These are phyloP conservation scores for Cacoxenus indagator DNA, from an alignment of 2,888 invertebrate genomes.

Conservation along the genomic window DNA sequence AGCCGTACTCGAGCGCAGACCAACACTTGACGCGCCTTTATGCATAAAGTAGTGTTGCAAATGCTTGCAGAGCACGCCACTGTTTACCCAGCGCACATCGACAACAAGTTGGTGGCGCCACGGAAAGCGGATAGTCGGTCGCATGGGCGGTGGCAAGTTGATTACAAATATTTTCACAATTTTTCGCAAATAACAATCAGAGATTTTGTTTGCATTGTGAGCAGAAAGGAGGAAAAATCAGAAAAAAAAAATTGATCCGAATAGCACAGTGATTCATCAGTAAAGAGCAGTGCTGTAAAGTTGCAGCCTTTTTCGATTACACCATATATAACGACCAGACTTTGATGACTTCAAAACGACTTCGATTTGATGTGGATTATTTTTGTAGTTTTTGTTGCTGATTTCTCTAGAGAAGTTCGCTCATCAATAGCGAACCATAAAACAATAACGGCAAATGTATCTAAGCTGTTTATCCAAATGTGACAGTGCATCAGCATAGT, in stretches of 20 bases:
- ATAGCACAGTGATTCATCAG: not conserved
- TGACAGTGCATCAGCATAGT: no score
- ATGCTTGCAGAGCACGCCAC: not conserved
- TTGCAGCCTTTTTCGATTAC: not conserved
- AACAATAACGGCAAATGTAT: no score
- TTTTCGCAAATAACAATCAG: slow-evolving; percentile 20
- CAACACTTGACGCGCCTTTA: not conserved
- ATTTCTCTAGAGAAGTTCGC: no score
- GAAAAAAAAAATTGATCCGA: no score
- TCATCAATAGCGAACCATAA: no score
- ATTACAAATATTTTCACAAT: slow-evolving; percentile 22
- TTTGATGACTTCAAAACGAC: no score
- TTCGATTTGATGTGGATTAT: no score
- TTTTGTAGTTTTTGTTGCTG: no score
- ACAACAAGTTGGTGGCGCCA: not conserved
- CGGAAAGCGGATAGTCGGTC: not conserved
- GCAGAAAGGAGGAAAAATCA: not conserved
- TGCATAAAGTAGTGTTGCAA: not conserved
- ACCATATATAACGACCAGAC: no score
- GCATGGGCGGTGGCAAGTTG: slow-evolving; percentile 2
- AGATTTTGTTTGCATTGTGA: slow-evolving; percentile 12
- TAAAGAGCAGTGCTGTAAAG: not conserved
- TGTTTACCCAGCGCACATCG: not conserved
- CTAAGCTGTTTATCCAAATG: no score
- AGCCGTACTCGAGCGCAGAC: not conserved